Conservation (phyloP, 2,888 invertebrate species). For the Dioctria linearis region DNA sequence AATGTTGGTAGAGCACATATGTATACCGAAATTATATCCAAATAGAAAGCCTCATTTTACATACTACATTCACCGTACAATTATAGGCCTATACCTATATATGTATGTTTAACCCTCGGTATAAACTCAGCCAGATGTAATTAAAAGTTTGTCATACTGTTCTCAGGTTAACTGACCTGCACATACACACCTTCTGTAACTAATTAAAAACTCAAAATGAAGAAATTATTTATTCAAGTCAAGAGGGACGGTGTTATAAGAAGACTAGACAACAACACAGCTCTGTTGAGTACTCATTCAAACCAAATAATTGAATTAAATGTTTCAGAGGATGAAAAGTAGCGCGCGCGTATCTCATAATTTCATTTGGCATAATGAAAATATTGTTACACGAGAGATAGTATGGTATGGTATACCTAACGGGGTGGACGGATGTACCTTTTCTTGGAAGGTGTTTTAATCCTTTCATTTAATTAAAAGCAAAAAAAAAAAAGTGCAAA, state of each 20-base stretch:
- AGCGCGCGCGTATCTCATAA: too few relatives aligned
- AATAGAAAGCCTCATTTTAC: constrained; percentile 10
- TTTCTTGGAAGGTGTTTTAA: too few relatives aligned
- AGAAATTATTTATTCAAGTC: constrained; percentile 44
- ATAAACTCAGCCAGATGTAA: constrained; percentile 39
- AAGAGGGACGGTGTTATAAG: not conserved
- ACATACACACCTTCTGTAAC: constrained; percentile 9
- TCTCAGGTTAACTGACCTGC: constrained; percentile 43
- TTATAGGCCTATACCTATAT: too few relatives aligned
- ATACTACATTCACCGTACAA: not conserved
- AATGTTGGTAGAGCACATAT: constrained; percentile 30
- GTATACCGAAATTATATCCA: not conserved
- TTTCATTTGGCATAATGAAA: too few relatives aligned
- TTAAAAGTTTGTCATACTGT: constrained; percentile 48
- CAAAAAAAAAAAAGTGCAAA: too few relatives aligned
- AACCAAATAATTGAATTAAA: not conserved
- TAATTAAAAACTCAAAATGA: constrained; percentile 50
- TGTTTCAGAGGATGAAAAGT: not conserved
- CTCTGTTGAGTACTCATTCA: not conserved
- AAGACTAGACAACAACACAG: not conserved
- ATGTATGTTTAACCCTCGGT: constrained; percentile 15
- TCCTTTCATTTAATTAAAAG: too few relatives aligned
- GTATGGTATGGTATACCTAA: too few relatives aligned
- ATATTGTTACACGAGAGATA: too few relatives aligned
- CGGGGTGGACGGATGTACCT: too few relatives aligned